Conservation (phyloP, 2,797 vertebrate genomes). For the Yasuhikotakia modesta region DNA sequence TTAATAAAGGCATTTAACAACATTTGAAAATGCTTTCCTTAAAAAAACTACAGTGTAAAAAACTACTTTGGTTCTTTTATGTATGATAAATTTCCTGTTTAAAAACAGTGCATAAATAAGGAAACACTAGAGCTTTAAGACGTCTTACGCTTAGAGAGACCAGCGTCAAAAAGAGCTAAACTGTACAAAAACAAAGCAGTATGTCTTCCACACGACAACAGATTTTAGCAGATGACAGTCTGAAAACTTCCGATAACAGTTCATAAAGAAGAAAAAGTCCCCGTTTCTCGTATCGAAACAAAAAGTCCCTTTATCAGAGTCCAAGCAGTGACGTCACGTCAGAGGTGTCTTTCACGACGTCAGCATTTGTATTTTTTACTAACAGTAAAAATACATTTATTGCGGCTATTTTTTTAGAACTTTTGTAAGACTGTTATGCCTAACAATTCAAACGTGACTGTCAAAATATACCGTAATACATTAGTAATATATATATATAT, state of each 20-base stretch:
- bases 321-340: not conserved
- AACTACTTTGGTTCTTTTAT: not conserved
- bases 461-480: not conserved
- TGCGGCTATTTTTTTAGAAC: not conserved
- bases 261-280: not conserved
- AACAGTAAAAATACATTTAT: not conserved
- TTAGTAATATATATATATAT: not conserved
- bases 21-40: too few species aligned
- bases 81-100: not conserved
- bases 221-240: not conserved
- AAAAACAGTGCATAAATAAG: not conserved
- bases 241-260: not conserved
- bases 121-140: not conserved
- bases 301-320: not conserved
- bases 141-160: not conserved
- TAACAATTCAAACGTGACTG: not conserved
- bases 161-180: not conserved
- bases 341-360: not conserved
- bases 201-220: not conserved
- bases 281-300: not conserved
- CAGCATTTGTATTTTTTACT: not conserved
- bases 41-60: too few species aligned
- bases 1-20: too few species aligned
- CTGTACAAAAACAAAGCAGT: not conserved
- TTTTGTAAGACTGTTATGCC: not conserved